Evolutionary conservation across 2,113 vertebrate species (phyloP), one percentile per base, ranked within the genome.

Genomic region (Notarius lentiginosus): DNA sequence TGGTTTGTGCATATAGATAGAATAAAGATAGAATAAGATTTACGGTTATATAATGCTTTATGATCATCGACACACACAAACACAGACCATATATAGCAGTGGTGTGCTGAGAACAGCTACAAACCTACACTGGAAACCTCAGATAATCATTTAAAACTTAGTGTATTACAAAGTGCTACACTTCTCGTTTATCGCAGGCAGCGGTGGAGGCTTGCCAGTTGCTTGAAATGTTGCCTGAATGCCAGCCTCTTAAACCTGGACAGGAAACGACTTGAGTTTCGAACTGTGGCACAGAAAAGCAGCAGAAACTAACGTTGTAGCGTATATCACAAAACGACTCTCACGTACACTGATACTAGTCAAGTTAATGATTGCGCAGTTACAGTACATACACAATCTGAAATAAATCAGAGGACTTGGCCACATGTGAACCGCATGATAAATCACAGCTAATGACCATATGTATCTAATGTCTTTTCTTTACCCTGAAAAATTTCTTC

Each of bases 261-360:
- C n/a, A 61, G 75, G 86, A 92, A 90, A 91, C 87, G 11, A 83
- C 79, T 91, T 61, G 55, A 56, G 76, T 55, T 75, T 72, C 66
- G 72, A 88, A 89, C 82, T 84, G 87, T 86, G 90, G 61, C 72
- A 84, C 41, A 79, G 47, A 88, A 90, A 91, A 90, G 91, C 87
- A 88, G 58, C 49, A 83, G 61, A 87, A 88, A 79, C 73, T 89
- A 91, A 93, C 89, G 86, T 89, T 76, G 79, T 53, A 90, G 89
- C 79, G 86, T 79, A 93, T 91, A 93, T 90, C 85, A 88, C 76
- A 63, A 83, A 85, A 66, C 83, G 1, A 90, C 80, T 90, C 85
- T 89, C 89, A 89, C n/a, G 84, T 91, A 90, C 90, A 91, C 91
- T 86, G 89, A 65, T 30, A 83, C 73, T 61, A 24, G 83, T 60